These are phyloP conservation scores for Indicator maculatus DNA, from an alignment of 2,113 vertebrate genomes.

Conservation along the genomic window DNA sequence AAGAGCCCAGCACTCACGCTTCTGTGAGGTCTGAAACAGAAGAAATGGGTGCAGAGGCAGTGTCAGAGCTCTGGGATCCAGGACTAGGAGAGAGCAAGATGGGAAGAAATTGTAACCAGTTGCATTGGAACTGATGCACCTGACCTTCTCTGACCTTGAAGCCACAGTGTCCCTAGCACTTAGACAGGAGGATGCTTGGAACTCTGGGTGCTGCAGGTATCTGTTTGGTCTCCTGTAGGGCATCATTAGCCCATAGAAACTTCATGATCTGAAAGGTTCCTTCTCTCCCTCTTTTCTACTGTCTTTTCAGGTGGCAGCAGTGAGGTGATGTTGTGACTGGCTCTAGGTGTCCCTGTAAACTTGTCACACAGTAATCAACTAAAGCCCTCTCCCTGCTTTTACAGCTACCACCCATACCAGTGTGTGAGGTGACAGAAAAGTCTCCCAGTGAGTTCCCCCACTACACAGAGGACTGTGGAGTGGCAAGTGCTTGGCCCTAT, in stretches of 20 bases:
- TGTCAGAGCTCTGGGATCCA: not conserved
- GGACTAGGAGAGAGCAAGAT: not conserved
- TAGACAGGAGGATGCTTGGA: not conserved
- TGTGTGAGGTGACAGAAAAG: no score
- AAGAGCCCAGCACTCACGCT: not conserved
- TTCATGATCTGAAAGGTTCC: not conserved
- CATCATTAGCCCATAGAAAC: accelerated
- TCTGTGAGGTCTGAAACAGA: not conserved
- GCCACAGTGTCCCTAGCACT: not conserved
- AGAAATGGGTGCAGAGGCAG: not conserved
- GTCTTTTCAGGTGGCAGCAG: not conserved
- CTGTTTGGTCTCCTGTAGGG: accelerated
- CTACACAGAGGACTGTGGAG: not conserved
- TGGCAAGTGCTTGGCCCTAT: not conserved
- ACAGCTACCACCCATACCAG: not conserved
- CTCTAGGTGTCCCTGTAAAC: not conserved
- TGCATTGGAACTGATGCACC: not conserved
- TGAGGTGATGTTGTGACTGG: not conserved
- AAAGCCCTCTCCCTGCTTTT: not conserved
- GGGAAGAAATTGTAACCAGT: not conserved
- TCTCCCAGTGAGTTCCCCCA: not conserved
- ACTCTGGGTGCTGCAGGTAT: not conserved
- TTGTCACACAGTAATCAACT: not conserved
- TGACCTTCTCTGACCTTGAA: not conserved
- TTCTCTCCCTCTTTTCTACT: not conserved